phyloP scores from a whole-genome alignment of 2,113 vertebrate genomes.

The Paradisaea rubra region DNA sequence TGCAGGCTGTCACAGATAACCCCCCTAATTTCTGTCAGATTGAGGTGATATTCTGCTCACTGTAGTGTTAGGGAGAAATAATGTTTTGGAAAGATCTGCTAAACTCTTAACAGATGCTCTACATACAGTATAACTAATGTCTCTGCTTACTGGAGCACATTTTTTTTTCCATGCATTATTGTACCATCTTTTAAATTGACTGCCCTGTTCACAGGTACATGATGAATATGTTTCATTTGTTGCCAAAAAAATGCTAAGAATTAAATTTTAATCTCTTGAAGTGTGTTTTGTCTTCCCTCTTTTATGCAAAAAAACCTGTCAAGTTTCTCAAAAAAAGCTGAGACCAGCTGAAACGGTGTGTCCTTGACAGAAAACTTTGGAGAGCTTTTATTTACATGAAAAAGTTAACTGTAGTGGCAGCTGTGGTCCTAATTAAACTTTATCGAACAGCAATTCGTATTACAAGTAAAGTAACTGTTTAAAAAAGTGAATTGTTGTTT shows the following conservation, averaged over 20 bases:
- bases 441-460: background rate
- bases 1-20: background rate
- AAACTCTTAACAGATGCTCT: background rate
- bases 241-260: background rate
- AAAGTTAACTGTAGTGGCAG: background rate
- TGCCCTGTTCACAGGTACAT: background rate
- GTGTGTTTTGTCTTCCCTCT: background rate
- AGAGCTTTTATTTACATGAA: background rate
- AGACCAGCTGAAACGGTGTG: background rate
- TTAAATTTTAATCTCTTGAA: background rate
- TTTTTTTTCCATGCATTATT: background rate
- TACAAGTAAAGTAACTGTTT: background rate
- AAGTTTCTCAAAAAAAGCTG: background rate
- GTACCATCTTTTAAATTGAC: background rate
- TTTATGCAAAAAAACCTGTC: background rate
- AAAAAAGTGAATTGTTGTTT: background rate
- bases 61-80: background rate
- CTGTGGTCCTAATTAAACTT: background rate
- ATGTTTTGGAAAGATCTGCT: background rate
- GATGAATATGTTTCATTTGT: background rate
- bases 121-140: background rate
- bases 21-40: background rate
- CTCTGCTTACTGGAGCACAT: background rate
- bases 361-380: background rate
- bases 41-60: background rate